phyloP scores from a whole-genome alignment of 2,797 vertebrate species.

The Notamacropus eugenii region DNA sequence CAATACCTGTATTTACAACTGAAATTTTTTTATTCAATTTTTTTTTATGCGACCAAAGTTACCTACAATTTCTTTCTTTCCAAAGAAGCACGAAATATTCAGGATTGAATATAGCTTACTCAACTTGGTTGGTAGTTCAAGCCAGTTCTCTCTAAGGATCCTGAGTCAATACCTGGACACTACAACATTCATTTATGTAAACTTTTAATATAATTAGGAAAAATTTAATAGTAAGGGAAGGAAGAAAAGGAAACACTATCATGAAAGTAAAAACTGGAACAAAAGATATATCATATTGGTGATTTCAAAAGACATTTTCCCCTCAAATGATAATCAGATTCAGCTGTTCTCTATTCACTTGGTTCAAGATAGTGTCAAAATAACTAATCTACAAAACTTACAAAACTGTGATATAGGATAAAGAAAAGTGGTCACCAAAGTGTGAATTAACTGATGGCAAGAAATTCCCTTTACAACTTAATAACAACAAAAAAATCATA shows the following conservation, averaged over 20 bases:
- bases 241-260: neutral
- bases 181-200: neutral
- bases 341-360: neutral
- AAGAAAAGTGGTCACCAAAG: neutral
- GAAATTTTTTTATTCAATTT: neutral
- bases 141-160: neutral
- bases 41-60: neutral
- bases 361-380: neutral
- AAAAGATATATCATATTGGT: neutral
- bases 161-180: neutral
- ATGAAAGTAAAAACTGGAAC: slow-evolving; percentile 1
- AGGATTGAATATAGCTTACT: neutral
- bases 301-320: neutral
- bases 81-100: neutral
- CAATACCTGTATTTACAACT: neutral
- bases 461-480: neutral
- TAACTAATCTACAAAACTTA: neutral
- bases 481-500: neutral
- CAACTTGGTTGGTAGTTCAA: neutral
- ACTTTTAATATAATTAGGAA: neutral
- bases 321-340: neutral
- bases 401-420: neutral
- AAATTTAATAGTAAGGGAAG: neutral
- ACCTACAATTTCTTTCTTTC: neutral
- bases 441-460: neutral